Evolutionary conservation across 2,113 vertebrate species (phyloP).

Genomic region (Peromyscus maniculatus): DNA sequence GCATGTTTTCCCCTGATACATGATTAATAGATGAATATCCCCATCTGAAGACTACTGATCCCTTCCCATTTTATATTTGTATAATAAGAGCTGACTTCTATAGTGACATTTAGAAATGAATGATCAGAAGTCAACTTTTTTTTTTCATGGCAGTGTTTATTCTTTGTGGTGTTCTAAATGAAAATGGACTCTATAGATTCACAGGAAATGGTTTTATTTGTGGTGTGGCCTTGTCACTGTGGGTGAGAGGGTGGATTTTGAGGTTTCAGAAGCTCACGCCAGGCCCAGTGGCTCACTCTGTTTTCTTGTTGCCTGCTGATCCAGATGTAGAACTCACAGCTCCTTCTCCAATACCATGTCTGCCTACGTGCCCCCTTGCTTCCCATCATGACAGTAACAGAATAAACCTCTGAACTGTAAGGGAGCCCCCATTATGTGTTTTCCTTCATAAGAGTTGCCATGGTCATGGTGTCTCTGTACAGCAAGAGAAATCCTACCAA

Average conservation of each 20-base stretch:
- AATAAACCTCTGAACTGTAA: background rate
- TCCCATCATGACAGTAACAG: background rate
- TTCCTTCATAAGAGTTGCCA: background rate
- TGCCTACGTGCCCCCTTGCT: background rate
- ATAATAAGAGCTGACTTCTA: background rate
- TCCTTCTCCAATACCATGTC: background rate
- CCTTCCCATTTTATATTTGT: slow-evolving; percentile 8
- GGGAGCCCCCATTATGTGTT: background rate
- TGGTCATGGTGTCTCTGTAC: background rate
- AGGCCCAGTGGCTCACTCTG: background rate
- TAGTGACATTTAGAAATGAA: background rate
- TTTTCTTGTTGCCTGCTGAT: background rate
- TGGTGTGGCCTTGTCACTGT: background rate
- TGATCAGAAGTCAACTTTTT: background rate
- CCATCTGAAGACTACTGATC: background rate
- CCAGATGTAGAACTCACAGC: background rate
- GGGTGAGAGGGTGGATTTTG: background rate
- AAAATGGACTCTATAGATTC: background rate
- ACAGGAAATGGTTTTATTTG: background rate
- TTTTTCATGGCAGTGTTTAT: background rate
- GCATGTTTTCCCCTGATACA: background rate
- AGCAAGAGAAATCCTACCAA: background rate
- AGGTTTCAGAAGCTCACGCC: background rate
- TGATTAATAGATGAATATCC: background rate
- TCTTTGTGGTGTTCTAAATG: background rate